Percentiles rank a stretch among this genome's conserved stretches.
Conservation (phyloP, 2,113 vertebrate genomes). For the Lampris megalopsis region DNA sequence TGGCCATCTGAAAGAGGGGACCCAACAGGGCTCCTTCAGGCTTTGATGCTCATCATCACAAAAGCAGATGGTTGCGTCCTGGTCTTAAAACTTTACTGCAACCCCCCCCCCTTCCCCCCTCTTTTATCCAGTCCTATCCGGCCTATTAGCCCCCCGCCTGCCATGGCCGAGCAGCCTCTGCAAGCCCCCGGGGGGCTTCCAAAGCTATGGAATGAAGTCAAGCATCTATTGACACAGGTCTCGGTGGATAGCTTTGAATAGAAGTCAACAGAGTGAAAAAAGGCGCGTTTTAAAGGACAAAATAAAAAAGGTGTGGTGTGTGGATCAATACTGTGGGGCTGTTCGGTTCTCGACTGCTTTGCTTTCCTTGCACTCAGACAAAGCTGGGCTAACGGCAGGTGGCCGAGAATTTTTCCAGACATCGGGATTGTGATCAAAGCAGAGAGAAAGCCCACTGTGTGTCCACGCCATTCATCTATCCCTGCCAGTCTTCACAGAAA, state of each 20-base stretch:
- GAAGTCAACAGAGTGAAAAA: conserved; percentile 82
- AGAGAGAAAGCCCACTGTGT: conserved; percentile 56
- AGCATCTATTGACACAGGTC: conserved; percentile 79
- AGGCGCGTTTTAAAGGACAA: conserved; percentile 80
- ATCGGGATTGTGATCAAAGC: conserved; percentile 71
- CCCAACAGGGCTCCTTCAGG: conserved; percentile 82
- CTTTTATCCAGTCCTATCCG: conserved; percentile 79
- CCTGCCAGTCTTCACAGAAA: conserved; percentile 44
- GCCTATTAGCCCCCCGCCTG: conserved; percentile 84
- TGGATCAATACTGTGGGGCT: conserved; percentile 76
- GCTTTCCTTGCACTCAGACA: conserved; percentile 69
- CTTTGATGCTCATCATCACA: conserved; percentile 83
- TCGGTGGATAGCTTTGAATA: conserved; percentile 82
- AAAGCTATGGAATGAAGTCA: conserved; percentile 79
- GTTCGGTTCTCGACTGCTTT: conserved; percentile 72
- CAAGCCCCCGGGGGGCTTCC: conserved; percentile 74
- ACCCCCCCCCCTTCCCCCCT: conserved; percentile 51
- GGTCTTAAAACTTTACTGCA: conserved; percentile 72
- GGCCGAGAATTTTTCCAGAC: conserved; percentile 70
- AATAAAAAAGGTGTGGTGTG: conserved; percentile 72
- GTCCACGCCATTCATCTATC: conserved; percentile 18
- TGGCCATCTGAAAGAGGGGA: conserved; percentile 77
- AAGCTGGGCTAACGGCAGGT: conserved; percentile 72
- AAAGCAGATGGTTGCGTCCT: conserved; percentile 84
- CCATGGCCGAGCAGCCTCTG: conserved; percentile 74